phyloP scores from a whole-genome alignment of 2,797 vertebrate genomes.

The Mormyrus proboscirostris region DNA sequence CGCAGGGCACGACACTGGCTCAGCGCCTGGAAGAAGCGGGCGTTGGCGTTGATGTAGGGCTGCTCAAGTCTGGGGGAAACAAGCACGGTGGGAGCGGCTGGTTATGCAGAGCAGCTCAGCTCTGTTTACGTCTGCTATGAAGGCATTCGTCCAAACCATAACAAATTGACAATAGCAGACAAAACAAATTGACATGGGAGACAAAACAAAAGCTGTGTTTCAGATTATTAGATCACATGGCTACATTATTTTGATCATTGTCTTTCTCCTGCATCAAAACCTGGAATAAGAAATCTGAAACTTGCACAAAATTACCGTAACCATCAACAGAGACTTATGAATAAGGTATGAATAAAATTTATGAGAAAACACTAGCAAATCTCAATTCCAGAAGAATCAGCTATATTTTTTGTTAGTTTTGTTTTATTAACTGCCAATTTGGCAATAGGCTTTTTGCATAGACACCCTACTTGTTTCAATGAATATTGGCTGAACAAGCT shows the following conservation, averaged over 20 bases:
- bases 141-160: not conserved
- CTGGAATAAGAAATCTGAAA: not conserved
- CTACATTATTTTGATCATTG: not conserved
- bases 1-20: slow-evolving; percentile 76
- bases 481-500: not conserved
- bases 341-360: not conserved
- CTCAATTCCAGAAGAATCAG: not conserved
- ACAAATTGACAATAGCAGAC: slow-evolving; percentile 14
- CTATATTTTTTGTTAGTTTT: too few species aligned
- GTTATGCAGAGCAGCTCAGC: not conserved
- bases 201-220: slow-evolving; percentile 10
- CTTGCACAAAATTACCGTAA: not conserved
- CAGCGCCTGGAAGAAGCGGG: slow-evolving; percentile 83
- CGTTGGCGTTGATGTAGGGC: slow-evolving; percentile 80
- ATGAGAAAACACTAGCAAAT: not conserved
- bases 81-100: not conserved
- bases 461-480: not conserved
- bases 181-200: slow-evolving; percentile 15
- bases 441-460: not conserved
- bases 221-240: not conserved
- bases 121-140: not conserved
- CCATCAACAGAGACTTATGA: not conserved
- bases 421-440: not conserved
- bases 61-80: slow-evolving; percentile 77
- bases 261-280: not conserved